Evolutionary conservation across 2,888 invertebrate genomes (phyloP), one percentile per base, ranked within the genome.

Genomic region (Drosophila tanythrix): DNA sequence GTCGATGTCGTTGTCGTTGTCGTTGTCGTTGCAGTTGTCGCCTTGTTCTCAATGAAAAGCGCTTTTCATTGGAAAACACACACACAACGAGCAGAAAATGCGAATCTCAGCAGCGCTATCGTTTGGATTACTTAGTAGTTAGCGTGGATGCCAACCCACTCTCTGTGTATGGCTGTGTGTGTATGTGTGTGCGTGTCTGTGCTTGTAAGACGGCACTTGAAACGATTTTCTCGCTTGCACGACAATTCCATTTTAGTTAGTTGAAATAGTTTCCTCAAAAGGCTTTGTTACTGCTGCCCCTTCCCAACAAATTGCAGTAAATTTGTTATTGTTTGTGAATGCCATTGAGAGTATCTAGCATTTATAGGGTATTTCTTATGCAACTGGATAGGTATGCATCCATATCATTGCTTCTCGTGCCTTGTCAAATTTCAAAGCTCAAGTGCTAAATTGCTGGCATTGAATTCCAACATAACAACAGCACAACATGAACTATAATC

Each of bases 401-500:
- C 61, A 67, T 35, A 40, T 46, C 58, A 56, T 51, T 52, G 38
- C 48, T 51, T 60, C 11, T n/a, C 50, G 25, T 51, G 35, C 36
- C 15, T 63, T 38, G 21, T 60, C 76, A 48, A 59, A 40, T 56
- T 51, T 40, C 29, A 27, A 31, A 48, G 55, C 76, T 62, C 38
- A 89, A 89, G 76, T 89, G 82, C 72, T 81, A 85, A 85, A 85
- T 85, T 85, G 80, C 88, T 76, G 84, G 76, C 85, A 87, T 80
- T 80, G 81, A 72, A 69, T 66, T 56, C 33, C 43, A 46, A 36
- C 52, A 48, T 38, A 65, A 46, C 50, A 51, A 52, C 61, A 25
- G 38, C 62, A 72, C 69, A 57, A 74, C 67, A 53, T 68, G 56
- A 87, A 72, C 73, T 55, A 80, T 80, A 80, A 82, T 82, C 84